Percentiles rank a stretch among this genome's conserved stretches.
phyloP scores from a whole-genome alignment of 2,888 invertebrate genomes.

The Endotricha flammealis region DNA sequence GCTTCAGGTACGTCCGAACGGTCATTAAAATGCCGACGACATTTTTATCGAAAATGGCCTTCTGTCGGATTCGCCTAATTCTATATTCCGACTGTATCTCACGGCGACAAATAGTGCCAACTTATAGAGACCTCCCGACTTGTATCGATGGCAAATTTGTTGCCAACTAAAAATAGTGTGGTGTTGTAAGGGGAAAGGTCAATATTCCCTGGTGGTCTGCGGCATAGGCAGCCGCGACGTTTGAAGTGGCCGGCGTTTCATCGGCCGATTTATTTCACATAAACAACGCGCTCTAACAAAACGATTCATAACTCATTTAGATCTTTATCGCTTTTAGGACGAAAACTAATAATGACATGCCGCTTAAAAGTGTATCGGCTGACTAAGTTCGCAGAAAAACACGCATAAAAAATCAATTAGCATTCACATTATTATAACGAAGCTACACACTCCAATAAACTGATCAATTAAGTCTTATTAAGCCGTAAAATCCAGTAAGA shows the following conservation, averaged over 20 bases:
- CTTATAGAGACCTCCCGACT: slow-evolving; percentile 31
- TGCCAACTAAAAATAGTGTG: slow-evolving; percentile 12
- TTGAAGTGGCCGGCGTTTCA: slow-evolving; percentile 58
- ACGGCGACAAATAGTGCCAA: slow-evolving; percentile 42
- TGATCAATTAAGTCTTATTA: slow-evolving; percentile 10
- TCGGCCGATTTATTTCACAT: slow-evolving; percentile 63
- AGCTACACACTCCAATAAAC: slow-evolving; percentile 1
- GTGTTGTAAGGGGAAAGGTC: slow-evolving; percentile 30
- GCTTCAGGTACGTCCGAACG: slow-evolving; percentile 55
- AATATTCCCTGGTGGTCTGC: slow-evolving; percentile 30
- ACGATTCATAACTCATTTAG: slow-evolving; percentile 65
- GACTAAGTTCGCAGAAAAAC: slow-evolving; percentile 7
- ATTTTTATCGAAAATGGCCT: slow-evolving; percentile 46
- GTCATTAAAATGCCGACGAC: slow-evolving; percentile 64
- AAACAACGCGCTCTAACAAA: slow-evolving; percentile 54
- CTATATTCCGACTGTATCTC: slow-evolving; percentile 47
- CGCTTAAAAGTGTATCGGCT: slow-evolving; percentile 12
- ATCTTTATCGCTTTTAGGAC: slow-evolving; percentile 67
- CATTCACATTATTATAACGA: slow-evolving; percentile 6
- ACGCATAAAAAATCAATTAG: slow-evolving; percentile 1
- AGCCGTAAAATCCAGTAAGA: neutral
- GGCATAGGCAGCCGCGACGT: slow-evolving; percentile 30
- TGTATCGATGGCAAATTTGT: slow-evolving; percentile 27
- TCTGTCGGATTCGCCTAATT: slow-evolving; percentile 50
- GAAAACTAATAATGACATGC: slow-evolving; percentile 66